phyloP scores from a whole-genome alignment of 2,113 vertebrate genomes.

The Spea bombifrons region DNA sequence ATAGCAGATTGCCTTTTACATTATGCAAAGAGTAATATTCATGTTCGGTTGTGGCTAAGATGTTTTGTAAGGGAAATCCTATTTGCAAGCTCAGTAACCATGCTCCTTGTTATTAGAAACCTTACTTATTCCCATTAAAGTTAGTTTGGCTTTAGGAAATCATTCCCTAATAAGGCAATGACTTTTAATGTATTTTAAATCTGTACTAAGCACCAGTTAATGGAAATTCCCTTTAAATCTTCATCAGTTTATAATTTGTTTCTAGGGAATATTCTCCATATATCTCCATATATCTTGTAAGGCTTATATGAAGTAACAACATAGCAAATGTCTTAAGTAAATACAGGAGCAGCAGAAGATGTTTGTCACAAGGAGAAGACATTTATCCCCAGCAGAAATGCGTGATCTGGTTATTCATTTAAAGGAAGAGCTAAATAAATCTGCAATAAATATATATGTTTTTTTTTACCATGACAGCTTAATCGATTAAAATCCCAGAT shows the following conservation, averaged over 20 bases:
- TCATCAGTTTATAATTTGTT: constrained; percentile 47
- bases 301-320: constrained; percentile 24
- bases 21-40: not conserved
- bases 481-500: no score
- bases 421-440: not conserved
- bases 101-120: not conserved
- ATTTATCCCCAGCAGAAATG: constrained; percentile 48
- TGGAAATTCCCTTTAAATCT: constrained; percentile 46
- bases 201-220: constrained; percentile 49
- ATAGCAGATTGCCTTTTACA: not conserved
- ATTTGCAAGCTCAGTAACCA: not conserved
- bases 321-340: constrained; percentile 48
- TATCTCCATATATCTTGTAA: constrained; percentile 29
- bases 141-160: constrained; percentile 46
- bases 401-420: constrained; percentile 50
- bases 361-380: constrained; percentile 43
- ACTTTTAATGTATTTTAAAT: constrained; percentile 51
- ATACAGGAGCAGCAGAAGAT: constrained; percentile 37
- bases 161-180: constrained; percentile 37
- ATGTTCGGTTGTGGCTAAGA: not conserved
- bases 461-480: no score
- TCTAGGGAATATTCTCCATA: constrained; percentile 34
- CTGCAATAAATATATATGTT: no score
- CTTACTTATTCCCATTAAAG: constrained; percentile 34
- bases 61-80: not conserved